phyloP scores from a whole-genome alignment of 2,113 vertebrate genomes.

The Scytalopus superciliaris region DNA sequence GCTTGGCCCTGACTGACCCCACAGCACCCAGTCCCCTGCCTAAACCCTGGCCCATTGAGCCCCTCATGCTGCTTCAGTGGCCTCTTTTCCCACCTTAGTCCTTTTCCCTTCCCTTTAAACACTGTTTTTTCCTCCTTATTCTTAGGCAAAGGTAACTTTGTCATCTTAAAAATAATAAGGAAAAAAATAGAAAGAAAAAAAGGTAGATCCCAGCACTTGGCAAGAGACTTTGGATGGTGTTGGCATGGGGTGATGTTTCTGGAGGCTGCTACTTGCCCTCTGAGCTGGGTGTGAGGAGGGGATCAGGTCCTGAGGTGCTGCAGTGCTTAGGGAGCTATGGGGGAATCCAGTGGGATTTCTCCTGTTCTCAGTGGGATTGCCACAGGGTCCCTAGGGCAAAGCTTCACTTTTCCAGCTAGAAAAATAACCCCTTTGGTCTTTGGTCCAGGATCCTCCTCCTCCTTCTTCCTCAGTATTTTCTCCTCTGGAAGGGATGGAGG shows the following conservation, averaged over 20 bases:
- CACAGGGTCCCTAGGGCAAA: not conserved
- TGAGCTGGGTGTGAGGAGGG: not conserved
- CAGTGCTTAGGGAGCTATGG: fast-evolving
- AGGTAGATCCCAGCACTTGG: not conserved
- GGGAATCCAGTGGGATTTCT: not conserved
- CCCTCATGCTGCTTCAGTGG: fast-evolving
- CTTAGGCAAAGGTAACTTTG: not conserved
- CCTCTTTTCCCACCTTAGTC: not conserved
- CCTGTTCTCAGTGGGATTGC: not conserved
- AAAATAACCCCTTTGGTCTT: not conserved
- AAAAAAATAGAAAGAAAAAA: no score
- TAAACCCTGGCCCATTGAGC: not conserved
- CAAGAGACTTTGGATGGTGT: not conserved
- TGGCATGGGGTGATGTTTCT: not conserved
- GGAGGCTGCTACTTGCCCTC: not conserved
- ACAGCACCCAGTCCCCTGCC: not conserved
- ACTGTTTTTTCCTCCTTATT: not conserved
- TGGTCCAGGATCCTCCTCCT: not conserved
- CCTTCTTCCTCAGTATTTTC: not conserved
- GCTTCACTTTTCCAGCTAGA: not conserved
- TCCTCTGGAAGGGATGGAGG: not conserved
- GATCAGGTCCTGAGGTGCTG: not conserved
- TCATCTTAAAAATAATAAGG: not conserved
- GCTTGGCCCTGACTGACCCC: not conserved
- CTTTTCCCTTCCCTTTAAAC: not conserved